Percentiles rank a stretch among this genome's conserved stretches.
phyloP scores from a whole-genome alignment of 2,888 invertebrate genomes.

The Nymphalis urticae region DNA sequence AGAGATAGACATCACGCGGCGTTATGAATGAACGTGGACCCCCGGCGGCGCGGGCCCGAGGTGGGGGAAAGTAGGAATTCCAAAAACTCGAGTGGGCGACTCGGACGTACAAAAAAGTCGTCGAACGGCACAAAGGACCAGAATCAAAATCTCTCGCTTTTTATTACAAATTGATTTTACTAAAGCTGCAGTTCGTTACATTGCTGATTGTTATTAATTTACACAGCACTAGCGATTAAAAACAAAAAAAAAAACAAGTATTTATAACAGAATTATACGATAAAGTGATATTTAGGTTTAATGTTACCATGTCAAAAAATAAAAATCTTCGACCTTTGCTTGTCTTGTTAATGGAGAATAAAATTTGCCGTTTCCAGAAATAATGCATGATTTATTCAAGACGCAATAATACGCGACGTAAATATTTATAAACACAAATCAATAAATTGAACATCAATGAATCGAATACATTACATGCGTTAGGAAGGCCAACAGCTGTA shows the following conservation, averaged over 20 bases:
- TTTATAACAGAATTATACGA: no score
- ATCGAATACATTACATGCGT: slow-evolving; percentile 8
- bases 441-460: slow-evolving; percentile 4
- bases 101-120: slow-evolving; percentile 45
- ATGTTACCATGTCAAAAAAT: not conserved
- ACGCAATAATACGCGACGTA: not conserved
- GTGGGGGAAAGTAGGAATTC: slow-evolving; percentile 62
- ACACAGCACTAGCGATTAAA: not conserved
- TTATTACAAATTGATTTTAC: slow-evolving; percentile 42
- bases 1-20: slow-evolving; percentile 44
- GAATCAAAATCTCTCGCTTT: slow-evolving; percentile 36
- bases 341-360: not conserved
- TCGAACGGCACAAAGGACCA: slow-evolving; percentile 61
- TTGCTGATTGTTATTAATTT: slow-evolving; percentile 17
- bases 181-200: slow-evolving; percentile 24
- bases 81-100: slow-evolving; percentile 56
- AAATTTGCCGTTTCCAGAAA: not conserved
- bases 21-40: slow-evolving; percentile 78
- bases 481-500: slow-evolving; percentile 27
- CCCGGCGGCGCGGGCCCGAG: slow-evolving; percentile 48
- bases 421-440: slow-evolving; percentile 16
- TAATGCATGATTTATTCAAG: not conserved
- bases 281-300: not conserved
- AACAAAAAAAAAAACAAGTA: not conserved
- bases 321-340: not conserved